Evolutionary conservation across 2,797 vertebrate genomes (phyloP).

Genomic region (Acipenser transmontanus): DNA sequence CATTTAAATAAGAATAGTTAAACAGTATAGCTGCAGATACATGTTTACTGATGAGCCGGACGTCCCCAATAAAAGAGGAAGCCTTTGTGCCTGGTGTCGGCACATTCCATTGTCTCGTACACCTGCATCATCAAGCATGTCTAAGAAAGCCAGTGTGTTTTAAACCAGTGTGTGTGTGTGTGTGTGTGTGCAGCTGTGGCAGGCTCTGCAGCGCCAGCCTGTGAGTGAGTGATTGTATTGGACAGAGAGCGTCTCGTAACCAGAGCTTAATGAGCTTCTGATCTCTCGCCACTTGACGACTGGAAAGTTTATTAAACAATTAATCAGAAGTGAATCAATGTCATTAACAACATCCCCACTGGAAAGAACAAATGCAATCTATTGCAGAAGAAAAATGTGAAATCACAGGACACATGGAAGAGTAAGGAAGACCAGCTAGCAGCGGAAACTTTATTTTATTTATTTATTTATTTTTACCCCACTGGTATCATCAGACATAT

Average conservation of each 20-base stretch:
- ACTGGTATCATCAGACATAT: too few species aligned
- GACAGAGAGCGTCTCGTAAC: conserved; percentile 34
- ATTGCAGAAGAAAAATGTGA: too few species aligned
- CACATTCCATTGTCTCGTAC: neutral
- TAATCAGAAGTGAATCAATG: conserved; percentile 46
- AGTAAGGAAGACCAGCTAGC: too few species aligned
- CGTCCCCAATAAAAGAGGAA: neutral
- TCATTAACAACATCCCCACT: conserved; percentile 24
- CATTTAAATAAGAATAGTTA: too few species aligned
- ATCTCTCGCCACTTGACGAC: conserved; percentile 38
- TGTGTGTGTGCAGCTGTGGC: neutral
- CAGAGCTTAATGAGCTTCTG: conserved; percentile 33
- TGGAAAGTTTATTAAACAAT: conserved; percentile 52
- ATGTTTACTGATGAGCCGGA: neutral
- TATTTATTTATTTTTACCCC: too few species aligned
- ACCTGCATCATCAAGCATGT: neutral
- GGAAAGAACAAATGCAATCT: neutral
- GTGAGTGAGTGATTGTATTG: conserved; percentile 7
- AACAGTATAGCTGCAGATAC: neutral
- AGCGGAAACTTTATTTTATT: too few species aligned
- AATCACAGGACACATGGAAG: too few species aligned
- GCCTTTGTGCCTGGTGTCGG: neutral
- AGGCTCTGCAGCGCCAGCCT: neutral
- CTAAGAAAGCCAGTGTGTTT: neutral
- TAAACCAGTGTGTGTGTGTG: neutral